Evolutionary conservation across 2,888 invertebrate species (phyloP), one percentile per base, ranked within the genome.

Genomic region (Hydraecia micacea): DNA sequence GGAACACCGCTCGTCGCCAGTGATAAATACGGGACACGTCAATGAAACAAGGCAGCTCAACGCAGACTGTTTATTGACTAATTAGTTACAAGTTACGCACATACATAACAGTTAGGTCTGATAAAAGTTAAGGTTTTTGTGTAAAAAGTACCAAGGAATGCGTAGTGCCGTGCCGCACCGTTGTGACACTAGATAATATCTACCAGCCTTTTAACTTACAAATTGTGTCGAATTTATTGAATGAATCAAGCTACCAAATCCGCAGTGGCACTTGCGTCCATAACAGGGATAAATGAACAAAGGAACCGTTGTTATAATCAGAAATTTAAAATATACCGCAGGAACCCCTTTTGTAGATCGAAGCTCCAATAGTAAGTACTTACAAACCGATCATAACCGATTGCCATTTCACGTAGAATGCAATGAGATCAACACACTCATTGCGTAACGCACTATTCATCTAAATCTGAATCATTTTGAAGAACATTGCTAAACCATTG

Each of bases 291-390:
- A 46, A 15, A 46, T 49, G 49, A 49, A 52, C 49, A 49, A 32
- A 49, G 21, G 13, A 21, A 18, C 36, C n/a, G 55, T 39, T 69
- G 73, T 74, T 55, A 60, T 1, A 46, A 71, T 9, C 71, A 60
- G 46, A n/a, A n/a, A 75, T 70, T 70, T 1, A 46, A 46, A 52
- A 70, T 36, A 65, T 36, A 36, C 62, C n/a, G 55, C 55, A n/a
- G 39, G 9, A 25, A 62, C 28, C 18, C 2, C 15, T 15, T 58
- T 55, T 46, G 62, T 32, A 46, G 11, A 21, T 49, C 49, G n/a
- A 67, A 66, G 36, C n/a, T 49, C 46, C n/a, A 65, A 73, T 73
- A 32, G 1, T 9, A 39, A 9, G 18, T 46, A 6, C 21, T 5
- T 42, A 18, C 18, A 2, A 13, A n/a, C 18, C 5, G 5, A 65